Evolutionary conservation across 2,888 invertebrate species (phyloP), one percentile per base, ranked within the genome.

Genomic region (Noctua pronuba): DNA sequence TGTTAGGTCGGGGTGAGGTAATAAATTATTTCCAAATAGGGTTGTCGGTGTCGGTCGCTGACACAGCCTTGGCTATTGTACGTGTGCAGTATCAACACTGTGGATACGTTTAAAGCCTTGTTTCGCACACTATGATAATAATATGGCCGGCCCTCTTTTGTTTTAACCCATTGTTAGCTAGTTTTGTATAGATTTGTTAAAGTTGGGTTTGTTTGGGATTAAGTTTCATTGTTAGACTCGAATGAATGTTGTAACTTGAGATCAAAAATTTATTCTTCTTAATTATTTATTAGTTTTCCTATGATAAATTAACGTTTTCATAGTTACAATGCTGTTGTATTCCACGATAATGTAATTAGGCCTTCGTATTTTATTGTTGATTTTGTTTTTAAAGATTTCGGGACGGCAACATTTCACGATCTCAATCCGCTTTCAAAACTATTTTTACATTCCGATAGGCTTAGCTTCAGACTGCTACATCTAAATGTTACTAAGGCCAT

Each of bases 11-110:
- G 78, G 86, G 75, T 69, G 77, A 72, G 76, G 79, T 84, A 84
- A 90, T 90, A 88, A 90, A 90, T 90, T 90, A 90, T 90, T 88
- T 83, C 80, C 44, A 82, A 83, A 84, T 80, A 81, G 86, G 88
- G 84, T 83, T 84, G 80, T 84, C 86, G 73, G 77, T 87, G 80
- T 86, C 85, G 77, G 78, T 41, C 81, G 81, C 86, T 86, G 82
- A 84, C 82, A 84, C 74, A 74, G 75, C 44, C 74, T 79, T 76
- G 73, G 73, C 80, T 60, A 86, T 86, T 79, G 80, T 81, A 81
- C 74, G 73, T 80, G 77, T 84, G 73, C 71, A 73, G 73, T 86
- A 60, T 86, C 71, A 70, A 75, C 77, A 86, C 55, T 82, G 72
- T 73, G 69, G 83, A 65, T 83, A 76, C 31, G 64, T 64, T 83